Evolutionary conservation across 2,797 vertebrate genomes (phyloP), one percentile per base, ranked within the genome.

Genomic region (Melanotaenia nigrans): DNA sequence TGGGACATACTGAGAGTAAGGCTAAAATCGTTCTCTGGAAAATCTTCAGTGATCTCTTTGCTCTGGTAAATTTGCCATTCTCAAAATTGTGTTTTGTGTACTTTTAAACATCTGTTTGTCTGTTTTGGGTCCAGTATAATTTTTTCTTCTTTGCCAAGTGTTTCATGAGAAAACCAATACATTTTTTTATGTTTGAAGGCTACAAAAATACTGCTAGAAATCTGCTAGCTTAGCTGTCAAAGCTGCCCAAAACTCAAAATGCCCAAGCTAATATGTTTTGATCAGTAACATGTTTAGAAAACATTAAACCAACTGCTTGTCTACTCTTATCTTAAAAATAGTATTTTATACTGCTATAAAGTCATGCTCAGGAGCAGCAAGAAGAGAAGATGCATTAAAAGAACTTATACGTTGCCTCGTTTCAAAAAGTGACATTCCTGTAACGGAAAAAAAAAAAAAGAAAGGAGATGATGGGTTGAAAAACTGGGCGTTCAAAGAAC

Each of bases 1-100:
- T 7, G 12, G 75, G 61, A 71, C 22, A 58, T n/a, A 47, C 38
- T 81, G 68, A 65, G 81, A 72, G 68, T 72, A 58, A 76, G 33
- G 57, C 13, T 71, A 61, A 66, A 76, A 84, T 61, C 16, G 38
- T 11, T 65, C 62, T 32, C 45, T 45, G 22, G 35, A 42, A 40
- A 59, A 63, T 38, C 28, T 28, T 47, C 20, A 9, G 13, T 30
- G 13, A 49, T n/a, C 20, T 12, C 57, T 67, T 61, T 40, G 63
- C 70, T 61, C 58, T 32, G 28, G 81, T 56, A 66, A 61, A 70
- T 30, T 24, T 9, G 25, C 13, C 40, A 65, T 42, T 68, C 49
- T 63, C 18, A 54, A 45, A 61, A 47, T 45, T 25, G 63, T 20
- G 18, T 22, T 63, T 67, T 68, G 0, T 25, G 24, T 13, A 63